These are phyloP conservation scores for Rhynchotus rufescens DNA, from an alignment of 2,797 vertebrate species.

Conservation along the genomic window DNA sequence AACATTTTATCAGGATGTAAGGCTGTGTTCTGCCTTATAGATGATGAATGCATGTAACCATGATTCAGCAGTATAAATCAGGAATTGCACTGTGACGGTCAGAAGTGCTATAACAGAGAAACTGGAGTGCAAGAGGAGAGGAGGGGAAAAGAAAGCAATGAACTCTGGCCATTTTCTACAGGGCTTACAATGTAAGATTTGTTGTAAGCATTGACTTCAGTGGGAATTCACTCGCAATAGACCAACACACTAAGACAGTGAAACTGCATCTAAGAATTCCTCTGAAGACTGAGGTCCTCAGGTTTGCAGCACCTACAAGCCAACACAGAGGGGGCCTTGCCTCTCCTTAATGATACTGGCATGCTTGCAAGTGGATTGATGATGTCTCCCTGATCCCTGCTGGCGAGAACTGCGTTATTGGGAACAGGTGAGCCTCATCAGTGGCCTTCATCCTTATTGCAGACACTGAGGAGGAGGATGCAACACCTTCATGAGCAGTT, in stretches of 20 bases:
- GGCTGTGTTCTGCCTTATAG: not conserved
- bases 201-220: not conserved
- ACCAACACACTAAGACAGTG: not conserved
- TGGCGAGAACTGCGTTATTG: not conserved
- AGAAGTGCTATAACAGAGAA: not conserved
- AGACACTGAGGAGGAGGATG: not conserved
- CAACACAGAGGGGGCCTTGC: not conserved
- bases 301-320: not conserved
- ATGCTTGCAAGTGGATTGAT: not conserved
- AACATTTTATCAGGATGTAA: not conserved
- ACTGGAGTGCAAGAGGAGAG: not conserved
- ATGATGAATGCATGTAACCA: not conserved
- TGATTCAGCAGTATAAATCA: not conserved
- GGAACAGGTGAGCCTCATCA: rapidly evolving
- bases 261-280: not conserved
- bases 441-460: rapidly evolving
- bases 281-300: not conserved
- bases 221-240: not conserved
- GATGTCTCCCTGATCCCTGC: rapidly evolving
- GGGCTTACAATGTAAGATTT: rapidly evolving
- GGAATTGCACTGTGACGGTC: not conserved
- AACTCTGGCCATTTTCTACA: not conserved
- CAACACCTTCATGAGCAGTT: not conserved
- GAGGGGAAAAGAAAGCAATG: not conserved
- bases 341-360: not conserved